Conservation (phyloP, 2,113 vertebrate genomes). For the Fulmarus glacialis region DNA sequence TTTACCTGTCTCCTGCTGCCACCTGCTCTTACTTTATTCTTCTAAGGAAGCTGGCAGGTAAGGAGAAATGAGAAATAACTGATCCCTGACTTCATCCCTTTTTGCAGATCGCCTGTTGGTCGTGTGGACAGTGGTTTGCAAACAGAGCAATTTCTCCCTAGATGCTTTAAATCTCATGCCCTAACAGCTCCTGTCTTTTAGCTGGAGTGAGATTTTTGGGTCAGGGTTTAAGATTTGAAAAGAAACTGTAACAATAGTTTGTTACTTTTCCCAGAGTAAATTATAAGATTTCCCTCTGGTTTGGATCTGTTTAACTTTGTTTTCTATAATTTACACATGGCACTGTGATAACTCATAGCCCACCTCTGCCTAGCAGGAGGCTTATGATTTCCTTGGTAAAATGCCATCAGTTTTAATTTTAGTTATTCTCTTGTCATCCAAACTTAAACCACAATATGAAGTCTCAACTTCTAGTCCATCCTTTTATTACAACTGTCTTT, state of each 20-base stretch:
- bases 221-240: background rate
- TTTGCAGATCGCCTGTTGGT: background rate
- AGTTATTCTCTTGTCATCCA: slow-evolving; percentile 26
- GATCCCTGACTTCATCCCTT: background rate
- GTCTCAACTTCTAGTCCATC: slow-evolving; percentile 47
- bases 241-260: background rate
- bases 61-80: background rate
- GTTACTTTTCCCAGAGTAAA: background rate
- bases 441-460: slow-evolving; percentile 38
- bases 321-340: background rate
- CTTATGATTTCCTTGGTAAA: slow-evolving; percentile 13
- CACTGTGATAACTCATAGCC: background rate
- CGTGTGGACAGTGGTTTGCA: background rate
- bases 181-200: background rate
- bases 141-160: background rate
- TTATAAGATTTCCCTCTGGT: background rate
- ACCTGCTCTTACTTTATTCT: background rate
- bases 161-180: background rate
- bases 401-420: slow-evolving; percentile 25
- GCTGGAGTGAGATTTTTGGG: background rate
- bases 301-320: background rate
- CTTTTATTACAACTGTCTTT: slow-evolving; percentile 47
- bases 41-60: background rate
- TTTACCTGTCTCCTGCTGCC: background rate
- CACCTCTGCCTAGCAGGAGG: background rate